phyloP scores from a whole-genome alignment of 2,113 vertebrate species.

The Trogon surrucura region DNA sequence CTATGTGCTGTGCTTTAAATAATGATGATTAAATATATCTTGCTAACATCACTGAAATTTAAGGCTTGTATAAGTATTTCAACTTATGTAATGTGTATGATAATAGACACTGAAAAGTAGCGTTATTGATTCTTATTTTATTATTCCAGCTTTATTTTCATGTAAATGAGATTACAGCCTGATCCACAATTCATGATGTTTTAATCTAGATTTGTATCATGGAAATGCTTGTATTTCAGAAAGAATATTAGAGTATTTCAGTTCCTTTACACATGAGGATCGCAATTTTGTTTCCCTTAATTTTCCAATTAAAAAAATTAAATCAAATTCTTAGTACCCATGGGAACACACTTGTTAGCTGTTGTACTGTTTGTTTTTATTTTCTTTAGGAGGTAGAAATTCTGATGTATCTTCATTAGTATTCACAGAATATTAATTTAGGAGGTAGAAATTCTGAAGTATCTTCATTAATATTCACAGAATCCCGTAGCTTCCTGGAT shows the following conservation, averaged over 20 bases:
- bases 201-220: neutral
- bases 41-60: neutral
- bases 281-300: slow-evolving; percentile 34
- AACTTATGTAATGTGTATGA: neutral
- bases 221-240: neutral
- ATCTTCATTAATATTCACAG: slow-evolving; percentile 32
- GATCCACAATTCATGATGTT: neutral
- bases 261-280: neutral
- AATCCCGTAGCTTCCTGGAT: neutral
- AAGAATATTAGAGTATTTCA: neutral
- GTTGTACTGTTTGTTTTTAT: neutral
- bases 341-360: neutral
- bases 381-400: neutral
- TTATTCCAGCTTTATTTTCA: neutral
- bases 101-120: neutral
- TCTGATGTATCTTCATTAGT: slow-evolving; percentile 5
- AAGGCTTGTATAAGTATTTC: neutral
- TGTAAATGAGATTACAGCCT: neutral
- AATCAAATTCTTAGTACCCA: slow-evolving; percentile 10
- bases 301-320: slow-evolving; percentile 48
- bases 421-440: neutral
- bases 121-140: neutral
- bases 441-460: neutral
- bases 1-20: neutral
- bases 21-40: neutral